Conservation (phyloP, 2,797 vertebrate species). For the Heterohyrax brucei region DNA sequence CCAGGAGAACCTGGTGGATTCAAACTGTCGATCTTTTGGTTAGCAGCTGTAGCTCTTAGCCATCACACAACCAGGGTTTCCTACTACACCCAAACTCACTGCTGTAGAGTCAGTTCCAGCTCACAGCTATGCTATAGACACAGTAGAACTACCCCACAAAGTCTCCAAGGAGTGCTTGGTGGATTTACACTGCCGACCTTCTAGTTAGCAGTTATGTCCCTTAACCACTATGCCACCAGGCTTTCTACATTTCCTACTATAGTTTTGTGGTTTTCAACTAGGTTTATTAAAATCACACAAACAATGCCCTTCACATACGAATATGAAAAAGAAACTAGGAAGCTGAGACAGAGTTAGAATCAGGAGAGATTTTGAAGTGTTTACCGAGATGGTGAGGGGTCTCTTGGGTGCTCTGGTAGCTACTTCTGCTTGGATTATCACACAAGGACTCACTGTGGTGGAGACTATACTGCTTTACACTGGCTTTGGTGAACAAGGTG, state of each 20-base stretch:
- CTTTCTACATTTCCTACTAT: not conserved
- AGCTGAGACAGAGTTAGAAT: not conserved
- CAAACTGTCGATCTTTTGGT: no score
- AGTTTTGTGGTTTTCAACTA: not conserved
- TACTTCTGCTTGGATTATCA: not conserved
- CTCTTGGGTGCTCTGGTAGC: not conserved
- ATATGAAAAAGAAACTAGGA: not conserved
- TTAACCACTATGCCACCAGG: no score
- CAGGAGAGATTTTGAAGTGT: not conserved
- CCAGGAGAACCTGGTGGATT: no score
- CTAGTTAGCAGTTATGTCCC: no score
- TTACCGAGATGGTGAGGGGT: not conserved
- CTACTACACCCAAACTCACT: no score
- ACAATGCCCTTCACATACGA: not conserved
- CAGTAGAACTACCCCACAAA: no score
- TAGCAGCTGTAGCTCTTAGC: no score
- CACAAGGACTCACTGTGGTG: not conserved
- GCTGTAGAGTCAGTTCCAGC: no score
- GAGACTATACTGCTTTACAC: not conserved
- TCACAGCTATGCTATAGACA: no score
- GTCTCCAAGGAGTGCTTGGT: no score
- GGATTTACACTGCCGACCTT: no score
- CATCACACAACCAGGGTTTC: no score
- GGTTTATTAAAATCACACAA: not conserved
- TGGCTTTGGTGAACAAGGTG: not conserved